Percentiles rank a stretch among this genome's conserved stretches.
phyloP scores from a whole-genome alignment of 2,888 invertebrate genomes.

The Tetrapedia diversipes region DNA sequence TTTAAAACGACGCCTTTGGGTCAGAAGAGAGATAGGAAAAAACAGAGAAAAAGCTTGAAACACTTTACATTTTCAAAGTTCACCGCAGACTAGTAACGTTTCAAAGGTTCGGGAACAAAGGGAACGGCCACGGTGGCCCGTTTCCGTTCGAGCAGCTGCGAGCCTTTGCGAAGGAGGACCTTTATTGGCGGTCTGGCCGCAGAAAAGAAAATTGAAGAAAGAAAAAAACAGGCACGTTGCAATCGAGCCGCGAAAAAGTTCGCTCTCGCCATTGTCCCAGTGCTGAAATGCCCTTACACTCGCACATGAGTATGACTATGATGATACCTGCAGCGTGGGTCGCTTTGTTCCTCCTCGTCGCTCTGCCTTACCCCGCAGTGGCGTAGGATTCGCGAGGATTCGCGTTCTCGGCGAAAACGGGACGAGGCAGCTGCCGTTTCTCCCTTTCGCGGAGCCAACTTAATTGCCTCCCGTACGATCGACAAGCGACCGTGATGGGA shows the following conservation, averaged over 20 bases:
- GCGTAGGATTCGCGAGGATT: constrained; percentile 51
- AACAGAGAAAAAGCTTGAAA: too few relatives aligned
- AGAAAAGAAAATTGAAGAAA: too few relatives aligned
- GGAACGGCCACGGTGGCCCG: constrained; percentile 23
- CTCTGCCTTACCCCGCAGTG: constrained; percentile 62
- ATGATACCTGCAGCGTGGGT: constrained; percentile 75
- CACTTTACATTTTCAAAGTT: neutral
- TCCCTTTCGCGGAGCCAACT: neutral
- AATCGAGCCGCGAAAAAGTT: constrained; percentile 46
- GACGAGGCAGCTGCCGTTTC: constrained; percentile 2
- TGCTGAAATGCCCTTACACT: constrained; percentile 71
- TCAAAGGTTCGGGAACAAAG: neutral
- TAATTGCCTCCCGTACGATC: neutral
- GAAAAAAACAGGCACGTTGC: constrained; percentile 32
- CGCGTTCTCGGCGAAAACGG: neutral
- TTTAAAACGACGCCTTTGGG: too few relatives aligned
- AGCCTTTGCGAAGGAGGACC: constrained; percentile 31
- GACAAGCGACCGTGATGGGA: neutral
- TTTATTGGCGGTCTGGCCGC: constrained; percentile 56
- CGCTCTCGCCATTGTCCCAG: constrained; percentile 59
- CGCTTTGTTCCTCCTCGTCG: constrained; percentile 75
- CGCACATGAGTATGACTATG: constrained; percentile 74
- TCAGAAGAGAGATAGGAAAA: neutral
- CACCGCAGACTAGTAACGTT: neutral
- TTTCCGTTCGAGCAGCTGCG: constrained; percentile 21